phyloP scores from a whole-genome alignment of 2,888 invertebrate species.

The Petrophora chlorosata region DNA sequence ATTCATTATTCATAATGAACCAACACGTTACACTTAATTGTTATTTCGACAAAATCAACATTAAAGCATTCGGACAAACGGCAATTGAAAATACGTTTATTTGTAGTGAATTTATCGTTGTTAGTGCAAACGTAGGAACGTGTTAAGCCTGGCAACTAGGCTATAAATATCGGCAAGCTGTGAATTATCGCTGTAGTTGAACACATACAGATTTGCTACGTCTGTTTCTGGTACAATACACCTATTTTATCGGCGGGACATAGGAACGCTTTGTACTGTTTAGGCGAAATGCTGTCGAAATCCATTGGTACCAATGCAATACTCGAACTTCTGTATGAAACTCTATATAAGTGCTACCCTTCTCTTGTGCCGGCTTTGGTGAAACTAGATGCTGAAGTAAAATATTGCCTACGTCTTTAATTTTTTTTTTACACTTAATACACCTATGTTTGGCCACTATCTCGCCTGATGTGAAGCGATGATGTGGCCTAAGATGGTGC shows the following conservation, averaged over 20 bases:
- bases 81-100: slow-evolving; percentile 55
- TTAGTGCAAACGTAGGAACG: slow-evolving; percentile 58
- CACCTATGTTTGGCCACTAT: too few relatives aligned
- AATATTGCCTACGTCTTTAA: too few relatives aligned
- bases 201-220: slow-evolving; percentile 54
- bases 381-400: too few relatives aligned
- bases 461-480: too few relatives aligned
- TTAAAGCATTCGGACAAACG: background rate
- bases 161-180: slow-evolving; percentile 47
- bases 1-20: slow-evolving; percentile 6
- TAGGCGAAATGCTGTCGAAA: background rate
- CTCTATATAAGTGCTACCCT: too few relatives aligned
- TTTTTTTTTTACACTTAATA: too few relatives aligned
- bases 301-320: too few relatives aligned
- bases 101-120: slow-evolving; percentile 58
- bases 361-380: too few relatives aligned
- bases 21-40: background rate
- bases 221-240: slow-evolving; percentile 45
- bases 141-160: slow-evolving; percentile 65
- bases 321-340: too few relatives aligned
- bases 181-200: slow-evolving; percentile 56
- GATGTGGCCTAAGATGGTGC: too few relatives aligned
- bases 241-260: slow-evolving; percentile 39
- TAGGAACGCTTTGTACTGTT: slow-evolving; percentile 9
- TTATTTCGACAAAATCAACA: background rate